Percentiles rank a stretch among this genome's conserved stretches.
Conservation (phyloP, 1,140 invertebrate genomes). For the Aricia agestis region DNA sequence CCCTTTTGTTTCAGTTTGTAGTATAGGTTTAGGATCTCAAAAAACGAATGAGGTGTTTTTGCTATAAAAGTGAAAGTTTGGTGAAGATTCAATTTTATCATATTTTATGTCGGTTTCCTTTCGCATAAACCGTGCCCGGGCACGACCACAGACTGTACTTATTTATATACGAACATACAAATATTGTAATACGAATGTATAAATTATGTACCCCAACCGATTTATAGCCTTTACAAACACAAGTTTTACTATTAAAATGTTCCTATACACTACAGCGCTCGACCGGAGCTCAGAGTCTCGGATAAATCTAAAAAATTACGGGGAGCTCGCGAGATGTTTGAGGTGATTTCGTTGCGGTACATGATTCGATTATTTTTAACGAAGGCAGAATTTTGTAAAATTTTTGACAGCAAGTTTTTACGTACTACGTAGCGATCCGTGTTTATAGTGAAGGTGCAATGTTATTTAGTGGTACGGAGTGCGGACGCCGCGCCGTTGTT, state of each 20-base stretch:
- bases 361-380: not conserved
- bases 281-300: no score
- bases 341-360: not conserved
- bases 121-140: not conserved
- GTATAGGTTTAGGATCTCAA: slow-evolving; percentile 10
- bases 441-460: slow-evolving; percentile 70
- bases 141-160: slow-evolving; percentile 11
- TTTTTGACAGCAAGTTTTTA: slow-evolving; percentile 54
- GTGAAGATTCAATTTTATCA: not conserved
- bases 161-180: slow-evolving; percentile 2
- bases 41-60: slow-evolving; percentile 4
- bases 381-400: slow-evolving; percentile 1
- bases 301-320: not conserved
- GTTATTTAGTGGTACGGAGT: slow-evolving; percentile 65
- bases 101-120: not conserved
- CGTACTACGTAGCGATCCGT: slow-evolving; percentile 54
- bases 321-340: no score
- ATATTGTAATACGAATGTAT: not conserved
- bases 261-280: no score
- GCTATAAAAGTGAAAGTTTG: not conserved
- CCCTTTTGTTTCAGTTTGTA: not conserved
- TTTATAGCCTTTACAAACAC: no score
- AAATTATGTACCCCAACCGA: not conserved
- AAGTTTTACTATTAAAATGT: no score
- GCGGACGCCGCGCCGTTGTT: slow-evolving; percentile 50